These are phyloP conservation scores for Echinometra lucunter DNA, from an alignment of 53 echinoderm and acorn worm genomes.

Conservation along the genomic window DNA sequence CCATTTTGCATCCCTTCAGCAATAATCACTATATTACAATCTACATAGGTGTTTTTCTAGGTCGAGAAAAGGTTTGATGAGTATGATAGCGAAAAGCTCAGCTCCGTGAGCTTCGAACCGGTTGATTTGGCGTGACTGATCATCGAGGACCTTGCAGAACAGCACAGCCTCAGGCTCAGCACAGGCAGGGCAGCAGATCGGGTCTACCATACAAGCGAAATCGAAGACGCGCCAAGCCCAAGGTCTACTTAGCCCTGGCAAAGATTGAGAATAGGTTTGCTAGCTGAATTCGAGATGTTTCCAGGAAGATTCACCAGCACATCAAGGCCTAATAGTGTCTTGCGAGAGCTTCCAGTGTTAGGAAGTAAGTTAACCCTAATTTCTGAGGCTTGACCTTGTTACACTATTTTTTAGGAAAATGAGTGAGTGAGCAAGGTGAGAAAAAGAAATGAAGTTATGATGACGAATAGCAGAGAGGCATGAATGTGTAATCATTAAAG, in stretches of 20 bases:
- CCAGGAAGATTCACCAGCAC: not conserved
- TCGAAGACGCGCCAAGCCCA: not conserved
- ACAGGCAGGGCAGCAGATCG: not conserved
- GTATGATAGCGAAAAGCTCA: not conserved
- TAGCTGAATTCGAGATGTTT: conserved; percentile 17
- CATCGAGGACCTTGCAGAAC: too few relatives aligned
- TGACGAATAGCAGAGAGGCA: too few relatives aligned
- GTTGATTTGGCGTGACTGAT: conserved; percentile 1
- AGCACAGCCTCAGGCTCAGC: not conserved
- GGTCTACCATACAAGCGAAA: not conserved
- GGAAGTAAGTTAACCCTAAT: conserved; percentile 30
- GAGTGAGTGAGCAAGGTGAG: too few relatives aligned
- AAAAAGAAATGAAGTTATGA: too few relatives aligned
- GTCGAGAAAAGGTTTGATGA: not conserved
- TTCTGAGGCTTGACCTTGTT: too few relatives aligned
- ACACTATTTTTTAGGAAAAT: too few relatives aligned
- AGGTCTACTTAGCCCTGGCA: not conserved
- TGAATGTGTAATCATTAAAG: too few relatives aligned
- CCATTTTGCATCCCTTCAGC: not conserved
- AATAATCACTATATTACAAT: not conserved
- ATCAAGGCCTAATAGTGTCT: conserved; percentile 19
- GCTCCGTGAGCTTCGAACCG: not conserved
- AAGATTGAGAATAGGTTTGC: not conserved
- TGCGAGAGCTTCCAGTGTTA: conserved; percentile 67
- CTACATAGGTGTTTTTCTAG: not conserved